phyloP scores from a whole-genome alignment of 2,113 vertebrate species.

The Strigops habroptila region DNA sequence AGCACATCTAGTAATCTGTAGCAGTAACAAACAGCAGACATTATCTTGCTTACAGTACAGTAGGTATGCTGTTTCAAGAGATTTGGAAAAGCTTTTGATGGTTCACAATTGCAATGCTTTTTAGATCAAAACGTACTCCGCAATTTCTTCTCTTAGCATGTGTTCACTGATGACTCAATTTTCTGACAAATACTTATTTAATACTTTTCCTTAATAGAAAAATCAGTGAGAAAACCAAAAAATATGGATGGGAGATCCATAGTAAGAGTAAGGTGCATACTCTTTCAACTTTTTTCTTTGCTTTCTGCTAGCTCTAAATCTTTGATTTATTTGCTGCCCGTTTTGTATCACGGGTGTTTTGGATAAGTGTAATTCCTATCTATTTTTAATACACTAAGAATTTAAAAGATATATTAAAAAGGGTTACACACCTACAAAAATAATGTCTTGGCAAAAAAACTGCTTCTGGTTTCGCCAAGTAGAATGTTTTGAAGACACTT shows the following conservation, averaged over 20 bases:
- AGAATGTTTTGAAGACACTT: neutral
- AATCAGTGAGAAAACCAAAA: neutral
- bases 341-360: neutral
- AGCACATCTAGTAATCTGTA: neutral
- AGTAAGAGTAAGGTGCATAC: neutral
- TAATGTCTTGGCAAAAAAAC: neutral
- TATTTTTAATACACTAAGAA: neutral
- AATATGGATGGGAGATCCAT: neutral
- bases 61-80: neutral
- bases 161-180: slow-evolving; percentile 12
- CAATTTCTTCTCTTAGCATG: neutral
- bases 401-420: neutral
- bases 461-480: neutral
- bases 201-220: slow-evolving; percentile 1
- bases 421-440: neutral
- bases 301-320: neutral
- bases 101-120: slow-evolving; percentile 2
- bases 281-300: neutral
- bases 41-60: neutral
- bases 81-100: neutral
- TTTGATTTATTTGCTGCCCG: neutral
- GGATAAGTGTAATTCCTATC: neutral
- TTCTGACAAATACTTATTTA: slow-evolving; percentile 23
- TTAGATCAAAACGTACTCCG: neutral
- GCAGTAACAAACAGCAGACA: neutral